Evolutionary conservation across 2,113 vertebrate species (phyloP).

Genomic region (Dasyprocta punctata): DNA sequence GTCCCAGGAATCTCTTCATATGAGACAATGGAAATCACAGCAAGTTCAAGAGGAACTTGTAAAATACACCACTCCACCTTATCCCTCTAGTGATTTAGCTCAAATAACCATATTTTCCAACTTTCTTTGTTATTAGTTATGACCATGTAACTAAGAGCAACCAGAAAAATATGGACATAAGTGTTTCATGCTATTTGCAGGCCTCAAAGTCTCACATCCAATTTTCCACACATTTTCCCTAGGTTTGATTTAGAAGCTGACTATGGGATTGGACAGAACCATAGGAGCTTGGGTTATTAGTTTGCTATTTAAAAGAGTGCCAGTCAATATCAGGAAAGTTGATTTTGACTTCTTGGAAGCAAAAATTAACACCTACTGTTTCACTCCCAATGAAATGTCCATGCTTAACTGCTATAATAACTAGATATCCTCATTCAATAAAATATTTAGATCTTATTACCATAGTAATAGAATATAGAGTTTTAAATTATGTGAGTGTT

Average conservation of each 20-base stretch:
- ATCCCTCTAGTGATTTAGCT: not conserved
- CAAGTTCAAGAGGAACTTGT: not conserved
- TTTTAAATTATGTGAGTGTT: not conserved
- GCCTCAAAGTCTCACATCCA: not conserved
- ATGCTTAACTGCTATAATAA: not conserved
- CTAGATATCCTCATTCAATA: not conserved
- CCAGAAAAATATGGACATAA: not conserved
- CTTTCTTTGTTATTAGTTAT: not conserved
- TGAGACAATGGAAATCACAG: not conserved
- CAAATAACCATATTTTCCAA: not conserved
- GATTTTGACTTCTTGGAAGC: not conserved
- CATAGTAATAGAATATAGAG: not conserved
- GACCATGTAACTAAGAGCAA: not conserved
- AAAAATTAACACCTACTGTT: not conserved
- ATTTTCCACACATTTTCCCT: not conserved
- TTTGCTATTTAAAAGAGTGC: not conserved
- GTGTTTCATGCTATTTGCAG: not conserved
- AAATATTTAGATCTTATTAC: not conserved
- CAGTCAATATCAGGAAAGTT: not conserved
- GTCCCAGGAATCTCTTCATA: too few species aligned
- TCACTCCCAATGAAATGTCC: not conserved
- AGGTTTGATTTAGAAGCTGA: not conserved
- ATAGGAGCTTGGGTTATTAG: not conserved
- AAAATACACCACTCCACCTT: not conserved
- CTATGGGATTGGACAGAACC: not conserved